Evolutionary conservation across 2,797 vertebrate genomes (phyloP).

Genomic region (Scolopax rusticola): DNA sequence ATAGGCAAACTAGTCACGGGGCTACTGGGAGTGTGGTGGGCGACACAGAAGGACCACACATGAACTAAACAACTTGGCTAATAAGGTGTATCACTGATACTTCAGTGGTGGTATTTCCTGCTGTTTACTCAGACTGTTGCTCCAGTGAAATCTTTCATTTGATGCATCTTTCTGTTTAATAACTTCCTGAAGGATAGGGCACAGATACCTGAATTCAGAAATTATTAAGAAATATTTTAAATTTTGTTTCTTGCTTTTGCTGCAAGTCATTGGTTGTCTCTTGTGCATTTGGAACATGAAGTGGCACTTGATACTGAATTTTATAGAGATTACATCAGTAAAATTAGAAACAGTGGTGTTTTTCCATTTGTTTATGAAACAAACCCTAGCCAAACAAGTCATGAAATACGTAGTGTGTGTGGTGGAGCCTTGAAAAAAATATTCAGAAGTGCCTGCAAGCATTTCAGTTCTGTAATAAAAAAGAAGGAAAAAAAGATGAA

Average conservation of each 20-base stretch:
- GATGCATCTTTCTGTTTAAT: neutral
- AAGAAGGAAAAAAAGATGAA: neutral
- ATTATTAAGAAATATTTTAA: neutral
- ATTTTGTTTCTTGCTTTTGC: neutral
- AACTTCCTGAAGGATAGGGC: neutral
- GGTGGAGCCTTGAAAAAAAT: neutral
- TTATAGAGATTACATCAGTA: neutral
- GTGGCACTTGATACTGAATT: neutral
- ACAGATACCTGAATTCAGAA: neutral
- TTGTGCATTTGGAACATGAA: neutral
- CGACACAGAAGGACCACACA: fast-evolving
- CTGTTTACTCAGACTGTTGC: neutral
- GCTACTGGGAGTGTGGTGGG: neutral
- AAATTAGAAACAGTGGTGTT: neutral
- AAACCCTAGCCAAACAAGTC: neutral
- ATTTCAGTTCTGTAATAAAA: neutral
- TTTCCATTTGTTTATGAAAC: neutral
- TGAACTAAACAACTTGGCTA: neutral
- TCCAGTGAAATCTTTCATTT: neutral
- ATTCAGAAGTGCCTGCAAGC: neutral
- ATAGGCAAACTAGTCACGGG: neutral
- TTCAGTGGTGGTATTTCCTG: neutral
- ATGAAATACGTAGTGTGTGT: fast-evolving
- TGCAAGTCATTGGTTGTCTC: neutral
- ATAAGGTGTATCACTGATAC: neutral